Evolutionary conservation across 2,113 vertebrate genomes (phyloP).

Genomic region (Chamaetylas fuelleborni): DNA sequence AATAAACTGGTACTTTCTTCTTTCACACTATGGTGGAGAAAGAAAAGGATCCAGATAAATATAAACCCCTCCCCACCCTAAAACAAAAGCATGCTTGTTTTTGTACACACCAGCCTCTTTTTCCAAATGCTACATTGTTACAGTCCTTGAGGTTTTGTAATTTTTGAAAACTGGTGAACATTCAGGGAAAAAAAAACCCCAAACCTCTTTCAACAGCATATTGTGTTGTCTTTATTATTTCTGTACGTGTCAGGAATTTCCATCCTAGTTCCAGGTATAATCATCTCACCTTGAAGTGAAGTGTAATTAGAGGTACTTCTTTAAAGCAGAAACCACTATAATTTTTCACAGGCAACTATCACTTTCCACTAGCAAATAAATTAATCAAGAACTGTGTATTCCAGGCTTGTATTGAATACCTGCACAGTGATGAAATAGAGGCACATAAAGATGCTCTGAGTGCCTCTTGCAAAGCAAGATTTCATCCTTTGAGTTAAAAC

Average conservation of each 20-base stretch:
- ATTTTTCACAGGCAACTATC: background rate
- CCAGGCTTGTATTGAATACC: background rate
- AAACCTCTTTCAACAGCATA: background rate
- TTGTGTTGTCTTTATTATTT: background rate
- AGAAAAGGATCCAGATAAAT: background rate
- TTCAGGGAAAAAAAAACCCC: background rate
- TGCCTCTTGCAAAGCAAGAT: background rate
- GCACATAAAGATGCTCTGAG: background rate
- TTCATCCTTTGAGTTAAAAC: background rate
- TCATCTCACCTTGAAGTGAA: background rate
- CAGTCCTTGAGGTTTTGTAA: constrained; percentile 24
- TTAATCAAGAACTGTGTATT: background rate
- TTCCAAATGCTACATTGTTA: background rate
- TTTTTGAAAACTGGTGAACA: constrained; percentile 5
- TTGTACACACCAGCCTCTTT: background rate
- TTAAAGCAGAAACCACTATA: background rate
- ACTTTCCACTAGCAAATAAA: background rate
- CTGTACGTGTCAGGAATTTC: background rate
- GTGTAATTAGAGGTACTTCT: background rate
- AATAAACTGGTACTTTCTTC: background rate
- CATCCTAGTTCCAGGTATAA: background rate
- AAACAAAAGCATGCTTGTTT: constrained; percentile 12
- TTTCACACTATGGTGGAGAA: background rate
- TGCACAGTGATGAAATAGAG: background rate
- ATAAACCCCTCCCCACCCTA: background rate